phyloP scores from a whole-genome alignment of 2,797 vertebrate genomes.

The Ispidina picta region DNA sequence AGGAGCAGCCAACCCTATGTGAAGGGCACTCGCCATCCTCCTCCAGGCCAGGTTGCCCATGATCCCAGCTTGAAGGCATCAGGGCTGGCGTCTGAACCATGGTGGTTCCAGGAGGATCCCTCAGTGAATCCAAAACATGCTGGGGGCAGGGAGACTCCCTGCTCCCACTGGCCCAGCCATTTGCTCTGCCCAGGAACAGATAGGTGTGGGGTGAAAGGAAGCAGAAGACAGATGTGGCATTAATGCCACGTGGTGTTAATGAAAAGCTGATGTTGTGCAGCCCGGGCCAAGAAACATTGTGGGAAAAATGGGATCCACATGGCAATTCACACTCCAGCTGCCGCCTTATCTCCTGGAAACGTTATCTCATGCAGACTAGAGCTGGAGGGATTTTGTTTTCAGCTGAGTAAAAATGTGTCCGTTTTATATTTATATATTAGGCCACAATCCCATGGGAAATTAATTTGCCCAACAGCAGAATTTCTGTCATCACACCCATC shows the following conservation, averaged over 20 bases:
- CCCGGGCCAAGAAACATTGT: neutral
- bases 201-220: neutral
- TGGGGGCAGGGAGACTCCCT: neutral
- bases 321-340: neutral
- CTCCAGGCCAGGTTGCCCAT: neutral
- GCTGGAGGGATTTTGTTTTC: slow-evolving; percentile 30
- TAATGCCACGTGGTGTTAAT: neutral
- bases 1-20: neutral
- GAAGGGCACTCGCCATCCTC: neutral
- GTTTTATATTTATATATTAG: slow-evolving; percentile 51
- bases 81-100: neutral
- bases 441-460: slow-evolving; percentile 31
- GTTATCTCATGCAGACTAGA: slow-evolving; percentile 6
- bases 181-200: neutral
- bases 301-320: slow-evolving; percentile 33
- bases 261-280: neutral
- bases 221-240: neutral
- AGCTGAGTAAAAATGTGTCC: slow-evolving; percentile 11
- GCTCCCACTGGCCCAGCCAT: neutral
- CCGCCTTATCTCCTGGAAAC: slow-evolving; percentile 21
- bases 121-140: accelerated
- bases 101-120: accelerated
- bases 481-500: slow-evolving; percentile 32
- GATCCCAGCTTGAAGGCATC: neutral
- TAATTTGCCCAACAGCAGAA: slow-evolving; percentile 51